Evolutionary conservation across 2,113 vertebrate genomes (phyloP).

Genomic region (Heterotis niloticus): DNA sequence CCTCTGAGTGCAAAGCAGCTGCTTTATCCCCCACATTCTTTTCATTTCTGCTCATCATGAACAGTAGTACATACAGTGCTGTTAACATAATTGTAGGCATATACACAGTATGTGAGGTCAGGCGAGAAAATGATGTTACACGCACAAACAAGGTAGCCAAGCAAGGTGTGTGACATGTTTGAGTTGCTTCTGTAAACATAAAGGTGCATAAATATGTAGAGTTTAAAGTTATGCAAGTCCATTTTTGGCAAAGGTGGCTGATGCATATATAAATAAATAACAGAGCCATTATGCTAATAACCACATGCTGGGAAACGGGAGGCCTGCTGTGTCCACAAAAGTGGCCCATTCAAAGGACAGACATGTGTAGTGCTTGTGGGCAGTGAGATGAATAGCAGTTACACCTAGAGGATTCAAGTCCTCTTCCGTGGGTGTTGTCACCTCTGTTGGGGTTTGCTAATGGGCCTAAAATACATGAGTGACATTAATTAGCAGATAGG

Average conservation of each 20-base stretch:
- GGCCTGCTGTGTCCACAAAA: neutral
- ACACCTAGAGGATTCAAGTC: neutral
- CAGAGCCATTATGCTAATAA: neutral
- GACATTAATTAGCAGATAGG: neutral
- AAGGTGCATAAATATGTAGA: neutral
- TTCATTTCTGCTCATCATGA: neutral
- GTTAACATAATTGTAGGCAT: conserved; percentile 5
- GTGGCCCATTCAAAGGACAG: neutral
- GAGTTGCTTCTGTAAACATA: neutral
- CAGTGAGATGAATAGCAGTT: neutral
- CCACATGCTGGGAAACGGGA: neutral
- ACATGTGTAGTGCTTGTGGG: no score
- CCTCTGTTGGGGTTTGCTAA: neutral
- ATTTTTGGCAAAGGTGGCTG: neutral
- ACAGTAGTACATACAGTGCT: neutral
- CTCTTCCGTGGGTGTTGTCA: neutral
- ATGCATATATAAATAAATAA: neutral
- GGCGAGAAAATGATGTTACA: neutral
- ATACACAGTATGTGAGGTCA: no score
- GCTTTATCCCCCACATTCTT: conserved; percentile 4
- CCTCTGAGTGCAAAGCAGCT: neutral
- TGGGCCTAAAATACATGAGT: neutral
- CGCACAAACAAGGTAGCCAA: neutral
- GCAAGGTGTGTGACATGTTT: neutral
- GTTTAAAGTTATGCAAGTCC: neutral